Evolutionary conservation across 2,113 vertebrate genomes (phyloP).

Genomic region (Azemiops feae): DNA sequence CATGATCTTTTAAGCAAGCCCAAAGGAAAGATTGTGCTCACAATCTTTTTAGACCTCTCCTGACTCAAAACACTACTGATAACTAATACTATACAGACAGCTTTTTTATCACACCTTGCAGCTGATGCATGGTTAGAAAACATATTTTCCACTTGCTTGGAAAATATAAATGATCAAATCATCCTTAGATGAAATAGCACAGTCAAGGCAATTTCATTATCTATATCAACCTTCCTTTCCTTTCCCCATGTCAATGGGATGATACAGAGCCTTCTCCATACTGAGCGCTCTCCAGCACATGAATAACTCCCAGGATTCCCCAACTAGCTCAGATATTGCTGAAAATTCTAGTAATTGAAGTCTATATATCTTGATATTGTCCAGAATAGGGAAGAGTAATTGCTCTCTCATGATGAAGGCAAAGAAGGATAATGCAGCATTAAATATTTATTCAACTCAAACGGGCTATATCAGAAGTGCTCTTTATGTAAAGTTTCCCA

Average conservation of each 20-base stretch:
- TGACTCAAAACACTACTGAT: neutral
- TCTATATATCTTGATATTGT: neutral
- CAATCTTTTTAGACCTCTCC: neutral
- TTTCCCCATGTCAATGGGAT: neutral
- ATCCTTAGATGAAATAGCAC: neutral
- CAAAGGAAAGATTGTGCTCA: neutral
- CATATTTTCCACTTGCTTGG: neutral
- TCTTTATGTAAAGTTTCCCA: neutral
- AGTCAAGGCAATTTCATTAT: neutral
- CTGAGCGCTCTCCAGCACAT: neutral
- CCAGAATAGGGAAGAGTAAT: neutral
- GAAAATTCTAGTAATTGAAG: neutral
- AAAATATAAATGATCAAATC: neutral
- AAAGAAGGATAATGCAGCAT: neutral
- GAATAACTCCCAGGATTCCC: neutral
- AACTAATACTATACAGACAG: neutral
- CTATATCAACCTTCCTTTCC: neutral
- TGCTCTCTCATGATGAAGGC: neutral
- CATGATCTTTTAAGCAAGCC: neutral
- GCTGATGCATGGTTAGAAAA: neutral
- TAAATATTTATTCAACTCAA: neutral
- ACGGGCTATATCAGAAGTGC: neutral
- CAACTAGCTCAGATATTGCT: neutral
- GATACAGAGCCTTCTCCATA: neutral
- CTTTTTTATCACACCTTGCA: neutral